These are phyloP conservation scores for Stegastes partitus DNA, from an alignment of 2,113 vertebrate genomes.

Conservation along the genomic window DNA sequence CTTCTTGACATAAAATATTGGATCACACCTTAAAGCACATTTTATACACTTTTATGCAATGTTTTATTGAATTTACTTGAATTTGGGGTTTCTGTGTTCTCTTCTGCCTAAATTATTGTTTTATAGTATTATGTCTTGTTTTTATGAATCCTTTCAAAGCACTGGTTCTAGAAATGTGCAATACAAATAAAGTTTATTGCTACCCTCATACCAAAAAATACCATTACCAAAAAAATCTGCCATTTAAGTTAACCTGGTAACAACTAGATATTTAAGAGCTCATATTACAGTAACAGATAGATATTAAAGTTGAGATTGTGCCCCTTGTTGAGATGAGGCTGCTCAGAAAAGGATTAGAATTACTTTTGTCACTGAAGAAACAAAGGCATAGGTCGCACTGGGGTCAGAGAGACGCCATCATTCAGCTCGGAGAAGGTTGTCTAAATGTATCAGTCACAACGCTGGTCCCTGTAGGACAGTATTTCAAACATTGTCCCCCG, in stretches of 20 bases:
- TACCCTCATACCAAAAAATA: constrained; percentile 26
- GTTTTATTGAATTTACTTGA: constrained; percentile 41
- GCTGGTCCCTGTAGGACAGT: constrained; percentile 47
- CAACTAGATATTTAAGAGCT: constrained; percentile 51
- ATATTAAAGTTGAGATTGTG: constrained; percentile 36
- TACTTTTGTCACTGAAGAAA: constrained; percentile 17
- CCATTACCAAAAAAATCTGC: constrained; percentile 34
- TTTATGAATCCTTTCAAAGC: constrained; percentile 46
- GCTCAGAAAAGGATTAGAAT: constrained; percentile 21
- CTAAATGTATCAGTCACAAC: constrained; percentile 16
- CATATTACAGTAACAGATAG: constrained; percentile 38
- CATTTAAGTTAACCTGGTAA: constrained; percentile 48
- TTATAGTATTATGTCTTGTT: constrained; percentile 52
- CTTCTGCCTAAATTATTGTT: constrained; percentile 41
- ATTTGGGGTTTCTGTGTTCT: constrained; percentile 43
- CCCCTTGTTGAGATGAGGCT: constrained; percentile 18
- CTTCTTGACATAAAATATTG: constrained; percentile 14
- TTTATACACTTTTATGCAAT: constrained; percentile 34
- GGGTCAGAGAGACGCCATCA: constrained; percentile 49
- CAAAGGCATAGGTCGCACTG: constrained; percentile 42
- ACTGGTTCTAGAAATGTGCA: constrained; percentile 44
- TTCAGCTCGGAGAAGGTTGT: constrained; percentile 13
- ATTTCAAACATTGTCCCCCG: constrained; percentile 42
- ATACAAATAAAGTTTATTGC: constrained; percentile 58
- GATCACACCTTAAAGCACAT: constrained; percentile 10